These are phyloP conservation scores for Chionoecetes opilio DNA, from an alignment of 1,140 invertebrate species.

Conservation along the genomic window DNA sequence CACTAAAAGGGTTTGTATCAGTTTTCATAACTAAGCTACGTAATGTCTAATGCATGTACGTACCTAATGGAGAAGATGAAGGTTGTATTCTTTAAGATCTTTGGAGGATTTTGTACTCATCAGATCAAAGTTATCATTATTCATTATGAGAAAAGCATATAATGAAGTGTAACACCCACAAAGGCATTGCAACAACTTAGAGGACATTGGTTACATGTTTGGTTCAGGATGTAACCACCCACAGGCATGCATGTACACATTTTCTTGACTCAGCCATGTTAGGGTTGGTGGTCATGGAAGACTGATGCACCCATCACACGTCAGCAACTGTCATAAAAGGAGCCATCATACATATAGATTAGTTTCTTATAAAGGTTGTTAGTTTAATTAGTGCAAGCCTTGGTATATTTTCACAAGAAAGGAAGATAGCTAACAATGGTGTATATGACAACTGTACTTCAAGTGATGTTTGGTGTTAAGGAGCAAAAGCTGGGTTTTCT, in stretches of 20 bases:
- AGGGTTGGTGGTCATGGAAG: not conserved
- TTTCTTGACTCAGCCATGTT: not conserved
- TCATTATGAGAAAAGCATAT: no score
- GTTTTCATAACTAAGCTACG: constrained; percentile 59
- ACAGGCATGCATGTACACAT: constrained; percentile 18
- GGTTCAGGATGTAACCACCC: not conserved
- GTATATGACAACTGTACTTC: constrained; percentile 34
- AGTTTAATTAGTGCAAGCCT: constrained; percentile 45
- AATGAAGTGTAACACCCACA: no score
- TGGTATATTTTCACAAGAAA: constrained; percentile 40
- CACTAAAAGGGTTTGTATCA: constrained; percentile 51
- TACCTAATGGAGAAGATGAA: constrained; percentile 65
- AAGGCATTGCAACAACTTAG: no score
- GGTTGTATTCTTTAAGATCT: constrained; percentile 58
- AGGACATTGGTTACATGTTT: no score
- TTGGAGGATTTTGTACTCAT: constrained; percentile 48
- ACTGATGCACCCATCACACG: not conserved
- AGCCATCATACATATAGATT: constrained; percentile 38
- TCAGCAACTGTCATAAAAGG: constrained; percentile 22
- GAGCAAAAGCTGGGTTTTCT: constrained; percentile 3
- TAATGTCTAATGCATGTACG: constrained; percentile 68
- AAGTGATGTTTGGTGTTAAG: constrained; percentile 17
- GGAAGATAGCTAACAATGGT: constrained; percentile 29
- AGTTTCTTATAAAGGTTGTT: constrained; percentile 58
- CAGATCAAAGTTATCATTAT: constrained; percentile 56